These are phyloP conservation scores for Terebella lapidaria DNA, from an alignment of 2,888 invertebrate genomes.

Conservation along the genomic window DNA sequence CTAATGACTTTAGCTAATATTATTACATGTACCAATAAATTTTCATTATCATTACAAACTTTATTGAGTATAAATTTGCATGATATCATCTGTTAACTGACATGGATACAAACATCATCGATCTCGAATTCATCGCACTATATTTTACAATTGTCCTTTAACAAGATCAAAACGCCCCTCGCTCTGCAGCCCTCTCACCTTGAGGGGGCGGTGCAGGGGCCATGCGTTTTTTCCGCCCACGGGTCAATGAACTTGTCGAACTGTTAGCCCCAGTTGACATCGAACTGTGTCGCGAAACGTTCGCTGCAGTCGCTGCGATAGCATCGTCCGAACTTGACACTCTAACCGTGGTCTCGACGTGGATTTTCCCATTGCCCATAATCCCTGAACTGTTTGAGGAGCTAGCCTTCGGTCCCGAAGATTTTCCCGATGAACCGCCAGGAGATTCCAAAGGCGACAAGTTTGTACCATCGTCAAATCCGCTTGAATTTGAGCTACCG, in stretches of 20 bases:
- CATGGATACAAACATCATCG: no score
- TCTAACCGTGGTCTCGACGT: neutral
- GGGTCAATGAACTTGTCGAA: neutral
- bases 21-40: no score
- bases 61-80: no score
- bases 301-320: neutral
- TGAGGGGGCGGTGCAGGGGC: slow-evolving; percentile 1
- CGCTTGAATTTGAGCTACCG: slow-evolving; percentile 70
- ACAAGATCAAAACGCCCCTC: no score
- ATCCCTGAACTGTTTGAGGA: neutral
- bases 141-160: no score
- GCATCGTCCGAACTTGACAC: neutral
- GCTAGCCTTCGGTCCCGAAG: neutral
- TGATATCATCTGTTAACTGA: no score
- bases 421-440: neutral
- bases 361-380: neutral
- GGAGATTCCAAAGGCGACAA: slow-evolving; percentile 13
- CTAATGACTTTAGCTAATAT: no score
- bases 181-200: no score
- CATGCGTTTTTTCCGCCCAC: neutral
- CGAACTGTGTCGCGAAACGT: neutral
- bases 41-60: no score
- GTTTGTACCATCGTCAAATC: slow-evolving; percentile 64
- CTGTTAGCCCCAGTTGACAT: neutral
- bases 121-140: no score